Evolutionary conservation across 2,113 vertebrate genomes (phyloP).

Genomic region (Ranitomeya variabilis): DNA sequence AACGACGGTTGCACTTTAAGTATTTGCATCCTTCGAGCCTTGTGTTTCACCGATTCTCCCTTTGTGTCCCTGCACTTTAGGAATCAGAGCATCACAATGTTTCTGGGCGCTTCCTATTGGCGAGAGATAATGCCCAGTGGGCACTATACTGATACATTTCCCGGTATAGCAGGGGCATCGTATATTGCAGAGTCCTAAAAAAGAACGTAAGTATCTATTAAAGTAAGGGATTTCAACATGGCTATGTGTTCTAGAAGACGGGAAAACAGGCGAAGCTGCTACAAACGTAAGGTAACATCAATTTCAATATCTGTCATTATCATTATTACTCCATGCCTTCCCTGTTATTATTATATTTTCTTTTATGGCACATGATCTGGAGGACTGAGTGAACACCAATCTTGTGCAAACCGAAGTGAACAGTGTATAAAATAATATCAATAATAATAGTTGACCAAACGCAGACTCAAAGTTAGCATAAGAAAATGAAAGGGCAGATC

Average conservation of each 20-base stretch:
- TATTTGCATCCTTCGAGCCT: too few relatives aligned
- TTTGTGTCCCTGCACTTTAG: too few relatives aligned
- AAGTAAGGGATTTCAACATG: not conserved
- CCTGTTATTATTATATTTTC: not conserved
- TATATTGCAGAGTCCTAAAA: too few relatives aligned
- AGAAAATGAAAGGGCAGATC: not conserved
- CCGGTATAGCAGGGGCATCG: too few relatives aligned
- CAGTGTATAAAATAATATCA: not conserved
- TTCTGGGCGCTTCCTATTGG: too few relatives aligned
- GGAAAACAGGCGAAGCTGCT: not conserved
- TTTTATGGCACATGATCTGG: not conserved
- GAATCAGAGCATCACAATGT: too few relatives aligned
- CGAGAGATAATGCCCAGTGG: too few relatives aligned
- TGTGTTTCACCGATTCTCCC: too few relatives aligned
- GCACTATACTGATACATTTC: too few relatives aligned
- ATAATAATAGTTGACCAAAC: not conserved
- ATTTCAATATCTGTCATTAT: not conserved
- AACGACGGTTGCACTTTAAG: too few relatives aligned
- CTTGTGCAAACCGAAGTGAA: not conserved
- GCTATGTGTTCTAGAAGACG: not conserved
- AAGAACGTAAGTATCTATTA: not conserved
- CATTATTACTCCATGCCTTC: not conserved
- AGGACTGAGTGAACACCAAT: not conserved
- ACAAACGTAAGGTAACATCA: not conserved
- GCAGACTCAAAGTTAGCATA: not conserved